Percentiles rank a stretch among this genome's conserved stretches.
These are phyloP conservation scores for Drosophila sordidapex DNA, from an alignment of 2,888 invertebrate species.

Conservation along the genomic window DNA sequence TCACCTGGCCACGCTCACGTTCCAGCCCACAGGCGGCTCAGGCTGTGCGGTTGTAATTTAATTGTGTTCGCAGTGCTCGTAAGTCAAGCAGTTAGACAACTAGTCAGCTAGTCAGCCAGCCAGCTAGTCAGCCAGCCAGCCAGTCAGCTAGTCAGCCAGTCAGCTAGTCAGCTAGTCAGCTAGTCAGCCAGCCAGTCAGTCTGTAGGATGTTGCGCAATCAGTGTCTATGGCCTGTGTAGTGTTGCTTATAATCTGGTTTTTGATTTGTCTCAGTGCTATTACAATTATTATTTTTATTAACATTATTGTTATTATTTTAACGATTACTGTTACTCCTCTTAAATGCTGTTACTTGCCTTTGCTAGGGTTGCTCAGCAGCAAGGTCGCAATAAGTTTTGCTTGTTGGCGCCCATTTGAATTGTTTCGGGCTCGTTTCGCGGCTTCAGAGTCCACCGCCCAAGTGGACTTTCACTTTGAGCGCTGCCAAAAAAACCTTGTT, in stretches of 20 bases:
- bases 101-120: not conserved
- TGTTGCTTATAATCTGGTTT: slow-evolving; percentile 50
- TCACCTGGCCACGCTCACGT: slow-evolving; percentile 49
- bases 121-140: not conserved
- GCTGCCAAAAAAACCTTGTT: slow-evolving; percentile 17
- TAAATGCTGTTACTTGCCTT: slow-evolving; percentile 5
- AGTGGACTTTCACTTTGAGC: slow-evolving; percentile 53
- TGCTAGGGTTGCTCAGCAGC: slow-evolving; percentile 30
- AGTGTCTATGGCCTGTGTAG: slow-evolving; percentile 10
- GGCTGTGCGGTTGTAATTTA: slow-evolving; percentile 52
- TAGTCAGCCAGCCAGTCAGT: not conserved
- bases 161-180: not conserved
- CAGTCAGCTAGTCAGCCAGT: not conserved
- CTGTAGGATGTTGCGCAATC: slow-evolving; percentile 53
- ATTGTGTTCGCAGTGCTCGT: slow-evolving; percentile 52
- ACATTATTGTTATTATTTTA: slow-evolving; percentile 8
- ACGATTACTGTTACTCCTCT: slow-evolving; percentile 8
- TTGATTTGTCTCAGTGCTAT: slow-evolving; percentile 8
- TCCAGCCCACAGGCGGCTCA: slow-evolving; percentile 44
- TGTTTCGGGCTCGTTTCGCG: slow-evolving; percentile 10
- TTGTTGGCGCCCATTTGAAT: slow-evolving; percentile 40
- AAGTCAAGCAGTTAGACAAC: not conserved
- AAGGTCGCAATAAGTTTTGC: slow-evolving; percentile 48
- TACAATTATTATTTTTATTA: slow-evolving; percentile 25
- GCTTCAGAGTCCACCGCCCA: slow-evolving; percentile 19